Base-by-base conservation (phyloP, 2,888 invertebrate genomes). In the Clitarchus hookeri region DNA sequence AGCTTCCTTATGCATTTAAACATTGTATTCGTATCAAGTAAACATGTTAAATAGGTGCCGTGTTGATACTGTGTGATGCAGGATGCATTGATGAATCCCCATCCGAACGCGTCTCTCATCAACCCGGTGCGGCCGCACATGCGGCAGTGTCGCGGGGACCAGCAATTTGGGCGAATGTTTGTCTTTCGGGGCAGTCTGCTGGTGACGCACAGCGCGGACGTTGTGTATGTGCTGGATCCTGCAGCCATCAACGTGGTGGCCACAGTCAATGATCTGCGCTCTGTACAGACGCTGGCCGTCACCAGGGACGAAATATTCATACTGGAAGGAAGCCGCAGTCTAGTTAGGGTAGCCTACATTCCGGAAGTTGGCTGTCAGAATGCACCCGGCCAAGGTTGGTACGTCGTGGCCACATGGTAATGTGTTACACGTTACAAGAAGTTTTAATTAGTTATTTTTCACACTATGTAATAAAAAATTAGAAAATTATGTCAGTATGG, bases 191-290 rank as follows among this genome's bases (percentile, higher is more conserved):
- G 96, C 44, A 94, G 95, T 86, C 94, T 95, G 89, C 92, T 98
- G 44, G 94, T 97, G 53, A 95, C 97, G 0, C 95, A 96, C 92
- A 95, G 95, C 91, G 94, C 94, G 78, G 93, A 94, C 86, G 91
- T 94, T 84, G 92, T 98, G 53, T 96, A 96, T 89, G 93, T 98
- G 84, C 92, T 98, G 79, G 96, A 97, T 92, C 95, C 97, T 36
- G 92, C 94, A 79, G 93, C 94, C 86, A 93, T 95, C 87, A 93
- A 93, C 84, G 94, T 96, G 19, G 93, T 95, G 84, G 95, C 95
- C 0, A 94, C 94, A 6, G 94, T 96, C 27, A 93, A 94, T 0
- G 89, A 88, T 44, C 85, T 89, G 16, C 87, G 88, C 3, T 27
- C 84, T 12, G 87, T 88, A 9, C 86, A 79, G 82, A 87, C 85